Evolutionary conservation across 2,888 invertebrate species (phyloP), one percentile per base, ranked within the genome.

Genomic region (Cheilosia scutellata): DNA sequence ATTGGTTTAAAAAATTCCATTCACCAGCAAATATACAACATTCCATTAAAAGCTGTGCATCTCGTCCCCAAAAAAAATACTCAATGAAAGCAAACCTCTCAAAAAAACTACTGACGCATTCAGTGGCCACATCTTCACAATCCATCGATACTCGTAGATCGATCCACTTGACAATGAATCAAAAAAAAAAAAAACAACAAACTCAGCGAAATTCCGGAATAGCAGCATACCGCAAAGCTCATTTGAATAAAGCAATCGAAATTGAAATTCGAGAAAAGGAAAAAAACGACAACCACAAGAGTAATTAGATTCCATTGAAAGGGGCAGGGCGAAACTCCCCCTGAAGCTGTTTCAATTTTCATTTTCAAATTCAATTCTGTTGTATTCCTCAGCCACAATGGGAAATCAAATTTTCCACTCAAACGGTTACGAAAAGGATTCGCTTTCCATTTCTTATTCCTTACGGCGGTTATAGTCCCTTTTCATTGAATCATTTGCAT

Each of bases 91-190:
- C 42, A 68, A 42, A 47, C 57, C 33, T n/a, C 37, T 47, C 33
- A 47, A 57, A 20, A 20, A 58, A 70, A 13, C 65, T 31, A 42
- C 42, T 27, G 42, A 68, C 31, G 37, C 27, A 71, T 40, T 16
- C 60, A 16, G 37, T n/a, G 6, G 11, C 27, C 47, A 9, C 27
- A 44, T 31, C 20, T 31, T 27, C 27, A 51, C 37, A 49, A 51
- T 27, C 11, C 53, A 40, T 66, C 51, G 40, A 57, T 33, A 51
- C 9, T 27, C 51, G 25, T 27, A 49, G 71, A 72, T 72, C 37
- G 13, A 60, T 72, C 40, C 71, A 60, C 71, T 72, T 72, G 72
- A 60, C 49, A 72, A 60, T 51, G 71, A 51, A 29, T 60, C 71
- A 57, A 16, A 20, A 7, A 11, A 20, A 42, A 44, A 55, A 70